phyloP scores from a whole-genome alignment of 2,888 invertebrate genomes.

The Eupsilia transversa region DNA sequence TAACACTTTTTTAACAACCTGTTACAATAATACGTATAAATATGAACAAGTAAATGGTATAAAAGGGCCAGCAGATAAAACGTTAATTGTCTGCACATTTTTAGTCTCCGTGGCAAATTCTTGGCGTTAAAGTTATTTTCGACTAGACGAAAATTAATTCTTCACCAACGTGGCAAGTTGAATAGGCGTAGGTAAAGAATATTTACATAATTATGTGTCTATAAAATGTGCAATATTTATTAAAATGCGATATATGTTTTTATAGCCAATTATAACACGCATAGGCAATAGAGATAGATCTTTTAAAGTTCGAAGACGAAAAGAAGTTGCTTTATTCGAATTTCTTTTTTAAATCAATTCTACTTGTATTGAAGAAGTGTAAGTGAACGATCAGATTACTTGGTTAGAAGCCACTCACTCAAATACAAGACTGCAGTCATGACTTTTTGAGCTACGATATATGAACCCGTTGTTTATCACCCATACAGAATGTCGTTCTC shows the following conservation, averaged over 20 bases:
- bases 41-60: not conserved
- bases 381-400: too few species aligned
- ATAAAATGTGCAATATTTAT: not conserved
- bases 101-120: conserved; percentile 5
- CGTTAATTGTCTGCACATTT: not conserved
- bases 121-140: conserved; percentile 15
- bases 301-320: not conserved
- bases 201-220: not conserved
- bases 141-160: conserved; percentile 5
- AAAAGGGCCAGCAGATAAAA: not conserved
- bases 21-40: not conserved
- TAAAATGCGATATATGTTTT: not conserved
- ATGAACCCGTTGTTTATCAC: too few species aligned
- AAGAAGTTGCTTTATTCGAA: not conserved
- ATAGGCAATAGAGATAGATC: too few species aligned
- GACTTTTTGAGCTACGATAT: too few species aligned
- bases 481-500: too few species aligned
- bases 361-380: too few species aligned
- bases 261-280: not conserved
- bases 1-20: not conserved
- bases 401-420: too few species aligned
- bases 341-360: too few species aligned
- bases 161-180: not conserved
- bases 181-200: not conserved
- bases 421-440: too few species aligned